These are phyloP conservation scores for Loris lydekkerianus DNA, from an alignment of 2,797 vertebrate genomes.

Conservation along the genomic window DNA sequence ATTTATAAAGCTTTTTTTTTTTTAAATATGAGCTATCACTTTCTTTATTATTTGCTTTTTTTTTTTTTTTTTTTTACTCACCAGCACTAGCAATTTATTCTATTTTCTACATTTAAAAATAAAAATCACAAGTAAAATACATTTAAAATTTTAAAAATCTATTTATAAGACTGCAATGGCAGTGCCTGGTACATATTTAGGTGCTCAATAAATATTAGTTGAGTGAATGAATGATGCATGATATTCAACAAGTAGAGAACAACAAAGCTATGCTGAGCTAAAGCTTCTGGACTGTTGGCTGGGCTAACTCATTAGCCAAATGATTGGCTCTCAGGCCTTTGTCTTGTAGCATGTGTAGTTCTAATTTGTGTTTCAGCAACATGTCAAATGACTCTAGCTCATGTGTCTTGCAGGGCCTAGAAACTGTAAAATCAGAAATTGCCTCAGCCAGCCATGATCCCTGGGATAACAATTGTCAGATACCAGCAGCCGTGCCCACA, in stretches of 20 bases:
- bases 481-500: slow-evolving; percentile 74
- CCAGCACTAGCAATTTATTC: background rate
- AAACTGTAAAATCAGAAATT: slow-evolving; percentile 62
- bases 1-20: slow-evolving; percentile 51
- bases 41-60: slow-evolving; percentile 48
- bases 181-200: slow-evolving; percentile 79
- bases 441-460: slow-evolving; percentile 72
- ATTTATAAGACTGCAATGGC: slow-evolving; percentile 59
- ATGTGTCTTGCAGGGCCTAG: slow-evolving; percentile 20
- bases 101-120: slow-evolving; percentile 54
- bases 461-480: slow-evolving; percentile 73
- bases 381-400: slow-evolving; percentile 55
- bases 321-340: slow-evolving; percentile 45
- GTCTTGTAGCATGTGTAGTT: slow-evolving; percentile 40
- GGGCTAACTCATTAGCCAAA: slow-evolving; percentile 35
- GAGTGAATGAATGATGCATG: slow-evolving; percentile 34
- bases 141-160: slow-evolving; percentile 6
- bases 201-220: slow-evolving; percentile 77
- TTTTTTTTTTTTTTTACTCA: slow-evolving; percentile 30
- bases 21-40: slow-evolving; percentile 36
- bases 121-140: slow-evolving; percentile 47
- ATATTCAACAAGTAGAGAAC: slow-evolving; percentile 59
- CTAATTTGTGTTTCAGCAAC: slow-evolving; percentile 64
- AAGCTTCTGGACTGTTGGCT: slow-evolving; percentile 33
- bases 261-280: slow-evolving; percentile 53